Conservation (phyloP, 1,140 invertebrate species). For the Pogonognathellus flavescens region DNA sequence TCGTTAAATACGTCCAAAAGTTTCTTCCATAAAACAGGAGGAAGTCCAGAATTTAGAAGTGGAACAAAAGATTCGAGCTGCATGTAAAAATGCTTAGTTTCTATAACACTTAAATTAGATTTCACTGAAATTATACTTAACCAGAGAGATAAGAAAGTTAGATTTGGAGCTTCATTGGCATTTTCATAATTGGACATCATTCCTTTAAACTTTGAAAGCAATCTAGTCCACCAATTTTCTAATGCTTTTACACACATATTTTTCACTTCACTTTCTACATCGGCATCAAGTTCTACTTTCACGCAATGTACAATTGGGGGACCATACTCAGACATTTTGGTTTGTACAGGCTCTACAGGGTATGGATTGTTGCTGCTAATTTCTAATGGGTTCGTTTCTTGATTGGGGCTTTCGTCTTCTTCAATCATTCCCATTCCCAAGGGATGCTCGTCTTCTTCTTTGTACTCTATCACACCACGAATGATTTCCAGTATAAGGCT, state of each 20-base stretch:
- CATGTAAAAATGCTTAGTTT: conserved; percentile 89
- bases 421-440: conserved; percentile 73
- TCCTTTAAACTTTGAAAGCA: conserved; percentile 76
- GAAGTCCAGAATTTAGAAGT: conserved; percentile 79
- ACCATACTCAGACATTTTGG: neutral
- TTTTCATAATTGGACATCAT: conserved; percentile 73
- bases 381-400: neutral
- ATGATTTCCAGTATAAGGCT: conserved; percentile 87
- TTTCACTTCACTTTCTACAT: conserved; percentile 84
- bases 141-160: conserved; percentile 88
- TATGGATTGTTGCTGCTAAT: neutral
- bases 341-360: neutral
- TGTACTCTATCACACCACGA: conserved; percentile 88
- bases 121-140: conserved; percentile 92
- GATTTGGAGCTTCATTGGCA: conserved; percentile 76
- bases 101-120: conserved; percentile 88
- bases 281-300: conserved; percentile 73
- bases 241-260: conserved; percentile 86
- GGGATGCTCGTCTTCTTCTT: conserved; percentile 85
- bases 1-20: conserved; percentile 87
- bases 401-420: conserved; percentile 67
- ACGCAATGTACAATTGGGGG: conserved; percentile 27
- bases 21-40: conserved; percentile 86
- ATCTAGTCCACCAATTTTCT: conserved; percentile 83
- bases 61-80: conserved; percentile 85